A percentile compares a stretch with the other conserved stretches of the same genome.
These are phyloP conservation scores for Gymnocheta viridis DNA, from an alignment of 2,888 invertebrate species.

Conservation along the genomic window DNA sequence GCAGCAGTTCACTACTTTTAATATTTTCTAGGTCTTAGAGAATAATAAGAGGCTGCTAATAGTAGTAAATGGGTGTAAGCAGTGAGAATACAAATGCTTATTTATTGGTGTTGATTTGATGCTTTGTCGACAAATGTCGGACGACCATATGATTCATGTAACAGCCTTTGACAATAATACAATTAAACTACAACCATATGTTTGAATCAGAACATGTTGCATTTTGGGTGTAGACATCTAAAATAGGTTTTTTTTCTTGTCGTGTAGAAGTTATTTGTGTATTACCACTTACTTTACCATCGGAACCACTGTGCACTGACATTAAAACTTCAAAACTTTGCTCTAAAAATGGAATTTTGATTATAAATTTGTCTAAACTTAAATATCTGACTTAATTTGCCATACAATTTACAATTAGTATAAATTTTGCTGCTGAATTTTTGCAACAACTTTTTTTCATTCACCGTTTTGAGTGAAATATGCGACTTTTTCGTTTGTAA, in stretches of 20 bases:
- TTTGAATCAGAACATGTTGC: too few relatives aligned
- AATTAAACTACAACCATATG: too few relatives aligned
- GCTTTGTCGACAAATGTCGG: too few relatives aligned
- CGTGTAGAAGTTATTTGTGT: neutral
- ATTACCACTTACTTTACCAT: neutral
- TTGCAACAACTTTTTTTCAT: neutral
- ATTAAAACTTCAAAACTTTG: neutral
- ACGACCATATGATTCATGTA: too few relatives aligned
- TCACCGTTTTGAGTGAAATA: slow-evolving; percentile 26
- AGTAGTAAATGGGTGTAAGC: too few relatives aligned
- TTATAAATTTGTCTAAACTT: slow-evolving; percentile 35
- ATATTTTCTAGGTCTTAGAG: too few relatives aligned
- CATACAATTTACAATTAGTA: slow-evolving; percentile 43
- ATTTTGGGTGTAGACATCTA: too few relatives aligned
- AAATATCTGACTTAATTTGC: slow-evolving; percentile 30
- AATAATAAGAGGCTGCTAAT: too few relatives aligned
- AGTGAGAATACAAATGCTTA: too few relatives aligned
- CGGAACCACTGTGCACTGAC: neutral
- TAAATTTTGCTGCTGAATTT: slow-evolving; percentile 9
- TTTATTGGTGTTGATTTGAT: too few relatives aligned
- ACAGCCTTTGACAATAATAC: too few relatives aligned
- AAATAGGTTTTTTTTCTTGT: neutral
- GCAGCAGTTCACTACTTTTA: too few relatives aligned
- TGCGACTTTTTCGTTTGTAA: slow-evolving; percentile 15
- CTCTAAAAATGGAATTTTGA: neutral